Evolutionary conservation across 2,797 vertebrate species (phyloP).

Genomic region (Thalassophryne amazonica): DNA sequence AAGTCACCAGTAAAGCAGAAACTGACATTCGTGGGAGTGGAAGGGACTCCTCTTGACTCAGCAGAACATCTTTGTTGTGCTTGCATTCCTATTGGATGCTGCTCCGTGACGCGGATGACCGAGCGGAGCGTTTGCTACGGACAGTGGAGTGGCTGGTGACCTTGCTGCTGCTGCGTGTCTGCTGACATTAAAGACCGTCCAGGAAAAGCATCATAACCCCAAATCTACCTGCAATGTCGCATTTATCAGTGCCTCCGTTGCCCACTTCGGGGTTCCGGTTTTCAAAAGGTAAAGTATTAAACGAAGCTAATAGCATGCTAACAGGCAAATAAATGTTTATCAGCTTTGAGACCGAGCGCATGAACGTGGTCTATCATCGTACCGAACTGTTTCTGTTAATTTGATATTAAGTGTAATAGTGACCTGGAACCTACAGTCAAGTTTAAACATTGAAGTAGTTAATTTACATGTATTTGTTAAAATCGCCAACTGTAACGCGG

Average conservation of each 20-base stretch:
- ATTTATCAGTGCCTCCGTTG: slow-evolving; percentile 3
- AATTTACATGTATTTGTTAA: no score
- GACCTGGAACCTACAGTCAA: no score
- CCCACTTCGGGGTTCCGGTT: slow-evolving; percentile 54
- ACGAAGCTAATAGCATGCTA: background rate
- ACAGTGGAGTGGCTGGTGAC: slow-evolving; percentile 44
- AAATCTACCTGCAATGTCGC: slow-evolving; percentile 14
- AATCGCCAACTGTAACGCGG: background rate
- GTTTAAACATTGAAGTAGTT: no score
- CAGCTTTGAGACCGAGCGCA: no score
- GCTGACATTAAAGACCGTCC: background rate
- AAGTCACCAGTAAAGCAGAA: no score
- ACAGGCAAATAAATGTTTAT: background rate
- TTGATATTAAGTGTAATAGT: no score
- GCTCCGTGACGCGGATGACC: slow-evolving; percentile 21
- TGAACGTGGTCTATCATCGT: no score
- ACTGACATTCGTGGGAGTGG: background rate
- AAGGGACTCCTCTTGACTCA: background rate
- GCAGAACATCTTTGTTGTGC: no score
- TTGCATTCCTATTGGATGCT: slow-evolving; percentile 43
- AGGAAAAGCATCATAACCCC: slow-evolving; percentile 24
- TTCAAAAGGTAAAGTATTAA: slow-evolving; percentile 68
- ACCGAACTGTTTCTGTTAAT: no score
- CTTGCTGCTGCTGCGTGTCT: slow-evolving; percentile 34
- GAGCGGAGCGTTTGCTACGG: background rate